phyloP scores from a whole-genome alignment of 2,888 invertebrate genomes.

The Hydropsyche betteni region DNA sequence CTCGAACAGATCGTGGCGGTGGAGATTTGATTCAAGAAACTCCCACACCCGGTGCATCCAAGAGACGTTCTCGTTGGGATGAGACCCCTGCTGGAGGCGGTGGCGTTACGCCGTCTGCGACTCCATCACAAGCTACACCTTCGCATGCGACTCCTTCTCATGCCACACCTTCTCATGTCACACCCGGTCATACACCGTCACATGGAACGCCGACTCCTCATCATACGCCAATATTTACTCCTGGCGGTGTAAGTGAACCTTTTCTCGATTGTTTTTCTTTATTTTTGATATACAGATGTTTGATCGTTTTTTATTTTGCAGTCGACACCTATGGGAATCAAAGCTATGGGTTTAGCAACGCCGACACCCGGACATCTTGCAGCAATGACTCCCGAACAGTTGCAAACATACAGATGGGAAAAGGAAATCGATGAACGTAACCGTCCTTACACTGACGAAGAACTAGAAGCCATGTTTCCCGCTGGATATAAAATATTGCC shows the following conservation, averaged over 20 bases:
- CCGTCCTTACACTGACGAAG: conserved; percentile 95
- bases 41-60: conserved; percentile 93
- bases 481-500: conserved; percentile 97
- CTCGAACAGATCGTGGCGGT: conserved; percentile 89
- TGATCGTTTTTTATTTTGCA: conserved; percentile 51
- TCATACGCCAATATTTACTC: conserved; percentile 75
- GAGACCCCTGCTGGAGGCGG: conserved; percentile 90
- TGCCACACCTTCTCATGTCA: conserved; percentile 71
- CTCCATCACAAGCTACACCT: conserved; percentile 77
- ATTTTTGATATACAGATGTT: neutral
- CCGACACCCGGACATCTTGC: conserved; percentile 96
- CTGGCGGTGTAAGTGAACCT: conserved; percentile 72
- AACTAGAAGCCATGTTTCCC: conserved; percentile 96
- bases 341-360: conserved; percentile 99
- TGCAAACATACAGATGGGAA: conserved; percentile 98
- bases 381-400: conserved; percentile 99
- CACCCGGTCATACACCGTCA: conserved; percentile 69
- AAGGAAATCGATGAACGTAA: conserved; percentile 98
- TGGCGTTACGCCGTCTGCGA: conserved; percentile 73
- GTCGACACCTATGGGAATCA: conserved; percentile 87
- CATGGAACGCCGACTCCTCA: conserved; percentile 64
- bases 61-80: conserved; percentile 97
- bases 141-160: conserved; percentile 77
- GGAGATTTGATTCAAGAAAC: conserved; percentile 87
- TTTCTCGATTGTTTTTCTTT: conserved; percentile 35